Percentiles rank a stretch among this genome's conserved stretches.
These are phyloP conservation scores for Python bivittatus DNA, from an alignment of 2,113 vertebrate species.

Conservation along the genomic window DNA sequence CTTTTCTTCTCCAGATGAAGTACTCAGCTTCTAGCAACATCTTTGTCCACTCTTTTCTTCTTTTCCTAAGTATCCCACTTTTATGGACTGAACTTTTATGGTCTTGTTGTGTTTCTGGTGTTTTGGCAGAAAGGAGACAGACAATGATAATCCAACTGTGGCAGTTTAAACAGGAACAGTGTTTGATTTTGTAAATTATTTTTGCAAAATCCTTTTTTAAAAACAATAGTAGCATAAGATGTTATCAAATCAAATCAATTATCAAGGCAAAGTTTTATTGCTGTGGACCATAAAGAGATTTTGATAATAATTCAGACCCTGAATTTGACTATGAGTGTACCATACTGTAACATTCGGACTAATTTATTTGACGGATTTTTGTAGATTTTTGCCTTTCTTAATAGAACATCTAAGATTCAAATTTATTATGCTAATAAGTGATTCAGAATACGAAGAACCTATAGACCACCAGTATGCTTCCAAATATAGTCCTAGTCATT, in stretches of 20 bases:
- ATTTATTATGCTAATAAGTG: background rate
- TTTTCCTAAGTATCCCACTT: constrained; percentile 45
- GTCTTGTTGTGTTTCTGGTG: constrained; percentile 38
- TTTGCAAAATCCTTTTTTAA: constrained; percentile 22
- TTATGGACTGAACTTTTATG: constrained; percentile 23
- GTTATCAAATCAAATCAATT: background rate
- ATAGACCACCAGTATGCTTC: background rate
- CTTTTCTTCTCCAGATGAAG: constrained; percentile 55
- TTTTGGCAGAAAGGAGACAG: constrained; percentile 53
- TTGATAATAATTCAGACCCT: background rate
- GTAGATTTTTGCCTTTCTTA: background rate
- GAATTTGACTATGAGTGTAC: background rate
- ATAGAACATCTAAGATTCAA: background rate
- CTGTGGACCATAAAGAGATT: background rate
- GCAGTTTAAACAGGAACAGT: constrained; percentile 31
- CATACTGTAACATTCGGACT: constrained; percentile 2
- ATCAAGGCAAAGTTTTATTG: background rate
- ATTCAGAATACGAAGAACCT: background rate
- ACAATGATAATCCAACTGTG: constrained; percentile 46
- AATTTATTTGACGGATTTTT: background rate
- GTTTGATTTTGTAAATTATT: constrained; percentile 9
- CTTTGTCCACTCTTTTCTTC: constrained; percentile 51
- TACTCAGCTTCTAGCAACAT: constrained; percentile 53
- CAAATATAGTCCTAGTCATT: background rate
- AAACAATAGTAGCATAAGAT: constrained; percentile 22